These are phyloP conservation scores for Lithobates pipiens DNA, from an alignment of 2,797 vertebrate species.

Conservation along the genomic window DNA sequence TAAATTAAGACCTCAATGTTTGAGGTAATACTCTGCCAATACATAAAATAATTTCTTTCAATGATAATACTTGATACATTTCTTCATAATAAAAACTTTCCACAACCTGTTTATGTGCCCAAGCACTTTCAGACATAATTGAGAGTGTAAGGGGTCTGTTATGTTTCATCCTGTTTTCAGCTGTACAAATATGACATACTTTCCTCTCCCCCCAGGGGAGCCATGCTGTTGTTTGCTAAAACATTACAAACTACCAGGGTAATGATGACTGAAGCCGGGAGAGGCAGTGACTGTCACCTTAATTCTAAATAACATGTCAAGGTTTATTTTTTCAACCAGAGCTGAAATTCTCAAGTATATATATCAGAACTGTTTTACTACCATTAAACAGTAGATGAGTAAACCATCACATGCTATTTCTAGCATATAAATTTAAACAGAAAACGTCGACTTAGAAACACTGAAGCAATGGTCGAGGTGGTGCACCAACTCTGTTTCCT, in stretches of 20 bases:
- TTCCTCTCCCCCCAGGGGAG: conserved; percentile 75
- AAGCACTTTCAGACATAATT: conserved; percentile 92
- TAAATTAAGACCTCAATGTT: background rate
- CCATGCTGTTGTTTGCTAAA: conserved; percentile 69
- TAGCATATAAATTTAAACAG: too few species aligned
- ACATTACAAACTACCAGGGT: conserved; percentile 65
- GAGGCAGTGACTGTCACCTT: conserved; percentile 70
- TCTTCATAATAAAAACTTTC: conserved; percentile 82
- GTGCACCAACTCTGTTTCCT: too few species aligned
- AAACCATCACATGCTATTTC: conserved; percentile 30
- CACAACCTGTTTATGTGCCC: conserved; percentile 95
- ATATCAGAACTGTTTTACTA: conserved; percentile 67
- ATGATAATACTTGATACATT: conserved; percentile 77
- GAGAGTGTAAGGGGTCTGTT: conserved; percentile 92
- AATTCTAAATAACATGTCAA: conserved; percentile 75
- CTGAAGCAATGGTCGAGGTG: too few species aligned
- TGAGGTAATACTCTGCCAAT: background rate
- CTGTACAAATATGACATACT: conserved; percentile 93
- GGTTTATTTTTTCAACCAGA: conserved; percentile 79
- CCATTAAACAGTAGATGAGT: conserved; percentile 65
- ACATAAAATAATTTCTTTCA: conserved; percentile 76
- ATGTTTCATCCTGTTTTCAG: conserved; percentile 98
- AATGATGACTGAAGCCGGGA: conserved; percentile 70
- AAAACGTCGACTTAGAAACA: too few species aligned
- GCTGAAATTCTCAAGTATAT: conserved; percentile 72